Evolutionary conservation across 2,888 invertebrate genomes (phyloP).

Genomic region (Sphaerophoria taeniata): DNA sequence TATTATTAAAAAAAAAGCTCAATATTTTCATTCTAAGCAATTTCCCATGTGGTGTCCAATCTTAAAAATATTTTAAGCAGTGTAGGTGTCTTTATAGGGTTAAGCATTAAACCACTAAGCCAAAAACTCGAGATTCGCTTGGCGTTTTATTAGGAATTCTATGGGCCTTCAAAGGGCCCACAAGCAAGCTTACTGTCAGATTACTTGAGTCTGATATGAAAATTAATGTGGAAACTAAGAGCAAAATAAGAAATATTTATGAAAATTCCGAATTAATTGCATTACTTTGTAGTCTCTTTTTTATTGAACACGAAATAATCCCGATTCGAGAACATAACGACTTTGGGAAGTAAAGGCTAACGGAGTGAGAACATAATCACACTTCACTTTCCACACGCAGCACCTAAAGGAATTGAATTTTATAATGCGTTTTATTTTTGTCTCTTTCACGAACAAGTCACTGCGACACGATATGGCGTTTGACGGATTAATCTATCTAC

Average conservation of each 20-base stretch:
- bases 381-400: not conserved
- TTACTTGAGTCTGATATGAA: slow-evolving; percentile 52
- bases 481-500: slow-evolving; percentile 42
- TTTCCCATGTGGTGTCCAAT: not conserved
- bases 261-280: slow-evolving; percentile 59
- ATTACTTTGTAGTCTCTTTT: not conserved
- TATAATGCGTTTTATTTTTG: slow-evolving; percentile 11
- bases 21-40: no score
- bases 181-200: slow-evolving; percentile 59
- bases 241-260: slow-evolving; percentile 43
- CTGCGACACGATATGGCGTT: not conserved
- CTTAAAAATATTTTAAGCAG: not conserved
- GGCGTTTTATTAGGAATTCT: slow-evolving; percentile 12
- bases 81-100: not conserved
- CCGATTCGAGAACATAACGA: slow-evolving; percentile 6
- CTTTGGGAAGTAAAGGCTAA: slow-evolving; percentile 5
- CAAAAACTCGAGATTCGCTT: not conserved
- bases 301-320: slow-evolving; percentile 1
- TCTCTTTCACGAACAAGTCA: not conserved
- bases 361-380: slow-evolving; percentile 59
- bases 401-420: slow-evolving; percentile 41
- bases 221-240: slow-evolving; percentile 41
- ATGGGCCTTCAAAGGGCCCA: slow-evolving; percentile 30
- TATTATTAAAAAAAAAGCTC: no score
- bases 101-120: not conserved